Base-by-base conservation (phyloP, 2,797 vertebrate genomes). In the Anguilla pacifica region DNA sequence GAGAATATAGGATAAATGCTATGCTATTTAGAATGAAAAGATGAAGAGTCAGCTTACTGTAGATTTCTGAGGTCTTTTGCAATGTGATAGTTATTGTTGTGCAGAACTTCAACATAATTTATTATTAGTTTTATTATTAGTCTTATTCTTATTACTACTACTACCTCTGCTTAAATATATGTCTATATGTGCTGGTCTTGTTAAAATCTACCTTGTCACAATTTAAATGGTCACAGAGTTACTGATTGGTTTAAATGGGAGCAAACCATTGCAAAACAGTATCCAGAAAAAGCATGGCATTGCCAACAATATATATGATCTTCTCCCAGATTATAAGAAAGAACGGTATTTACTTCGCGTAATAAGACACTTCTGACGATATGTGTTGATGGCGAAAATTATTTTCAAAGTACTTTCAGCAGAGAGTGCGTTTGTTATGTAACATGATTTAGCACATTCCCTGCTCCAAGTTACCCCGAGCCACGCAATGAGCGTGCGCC, bases 391-490 rank as follows among this genome's bases (percentile, higher is more conserved):
- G 77, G 25, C 17, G 28, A 15, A 84, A 83, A 83, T 31, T 7
- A 49, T 87, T 55, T 17, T 7, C 79, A 51, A 87, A 83, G 86
- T 64, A 51, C 49, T 13, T 49, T 67, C 25, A 25, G 53, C 35
- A 59, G 55, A 25, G 81, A 81, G 59, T 51, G 64, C 49, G 86
- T 70, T 31, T 72, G 61, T 87, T 85, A 72, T 74, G 84, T 85
- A 85, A 85, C 86, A 72, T 59, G 55, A 85, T 85, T 57, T 82
- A 49, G 83, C 83, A 81, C 77, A 85, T 87, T 82, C 49, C 87
- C 74, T 31, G 70, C 74, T 83, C 74, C 19, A n/a, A 74, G 85
- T 64, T 43, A 51, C 43, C 46, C 79, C 55, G 49, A 84, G 72
- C 70, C 85, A 83, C 43, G 84, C 83, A 39, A 39, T 77, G 88